A percentile compares a stretch with the other conserved stretches of the same genome.
phyloP scores from a whole-genome alignment of 2,888 invertebrate genomes.

The Atherix ibis region DNA sequence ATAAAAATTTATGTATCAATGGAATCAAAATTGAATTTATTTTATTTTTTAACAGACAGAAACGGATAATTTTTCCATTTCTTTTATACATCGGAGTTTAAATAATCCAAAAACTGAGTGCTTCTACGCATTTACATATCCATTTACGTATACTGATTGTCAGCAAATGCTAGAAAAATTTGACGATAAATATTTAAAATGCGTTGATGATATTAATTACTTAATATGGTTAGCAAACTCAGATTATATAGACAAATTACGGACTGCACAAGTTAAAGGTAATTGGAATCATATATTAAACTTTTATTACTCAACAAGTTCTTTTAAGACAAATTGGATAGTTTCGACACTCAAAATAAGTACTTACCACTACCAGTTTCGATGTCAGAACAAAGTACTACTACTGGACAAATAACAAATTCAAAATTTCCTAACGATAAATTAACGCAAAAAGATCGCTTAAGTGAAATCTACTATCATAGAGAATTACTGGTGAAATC shows the following conservation, averaged over 20 bases:
- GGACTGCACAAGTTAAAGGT: too few species aligned
- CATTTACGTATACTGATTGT: constrained; percentile 70
- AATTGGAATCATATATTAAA: too few species aligned
- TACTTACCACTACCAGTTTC: too few species aligned
- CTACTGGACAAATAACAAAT: too few species aligned
- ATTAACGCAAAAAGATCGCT: constrained; percentile 7
- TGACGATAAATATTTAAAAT: constrained; percentile 34
- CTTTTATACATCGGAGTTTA: constrained; percentile 53
- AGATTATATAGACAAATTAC: constrained; percentile 2
- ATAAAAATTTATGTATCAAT: too few species aligned
- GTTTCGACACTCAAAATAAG: too few species aligned
- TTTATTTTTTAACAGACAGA: constrained; percentile 34
- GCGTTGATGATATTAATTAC: constrained; percentile 7
- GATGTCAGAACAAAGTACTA: too few species aligned
- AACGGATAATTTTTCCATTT: constrained; percentile 56
- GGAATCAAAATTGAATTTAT: too few species aligned
- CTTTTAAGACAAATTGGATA: too few species aligned
- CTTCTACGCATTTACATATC: constrained; percentile 85
- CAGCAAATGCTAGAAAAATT: constrained; percentile 55
- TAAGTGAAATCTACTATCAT: constrained; percentile 67
- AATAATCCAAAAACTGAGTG: constrained; percentile 56
- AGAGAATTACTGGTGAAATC: constrained; percentile 67
- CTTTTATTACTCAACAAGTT: too few species aligned
- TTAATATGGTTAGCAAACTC: constrained; percentile 7
- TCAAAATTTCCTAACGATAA: too few species aligned